phyloP scores from a whole-genome alignment of 1,140 invertebrate species.

The Anastrepha ludens region DNA sequence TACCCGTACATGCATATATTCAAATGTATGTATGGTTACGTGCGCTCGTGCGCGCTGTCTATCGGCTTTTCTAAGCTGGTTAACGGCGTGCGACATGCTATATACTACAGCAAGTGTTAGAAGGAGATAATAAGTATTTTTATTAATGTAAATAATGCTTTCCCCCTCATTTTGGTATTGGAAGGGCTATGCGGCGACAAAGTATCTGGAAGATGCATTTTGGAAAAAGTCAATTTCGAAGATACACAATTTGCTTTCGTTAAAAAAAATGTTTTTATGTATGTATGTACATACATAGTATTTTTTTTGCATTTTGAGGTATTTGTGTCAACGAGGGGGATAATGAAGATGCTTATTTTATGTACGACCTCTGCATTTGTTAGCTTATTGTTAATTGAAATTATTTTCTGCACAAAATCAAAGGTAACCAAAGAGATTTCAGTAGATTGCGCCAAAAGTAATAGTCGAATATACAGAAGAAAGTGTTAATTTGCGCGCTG shows the following conservation, averaged over 20 bases:
- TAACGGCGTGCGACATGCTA: background rate
- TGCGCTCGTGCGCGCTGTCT: conserved; percentile 28
- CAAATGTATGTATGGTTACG: background rate
- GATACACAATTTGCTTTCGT: conserved; percentile 8
- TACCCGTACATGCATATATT: background rate
- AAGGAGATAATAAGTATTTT: conserved; percentile 14
- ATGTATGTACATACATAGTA: background rate
- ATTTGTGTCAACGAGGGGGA: background rate
- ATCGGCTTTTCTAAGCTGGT: conserved; percentile 17
- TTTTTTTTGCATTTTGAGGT: background rate
- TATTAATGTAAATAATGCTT: background rate
- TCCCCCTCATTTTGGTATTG: background rate
- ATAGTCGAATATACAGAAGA: too few species aligned
- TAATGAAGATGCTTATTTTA: background rate
- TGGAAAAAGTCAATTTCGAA: conserved; percentile 29
- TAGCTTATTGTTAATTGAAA: too few species aligned
- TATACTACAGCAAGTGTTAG: conserved; percentile 4
- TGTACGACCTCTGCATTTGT: too few species aligned
- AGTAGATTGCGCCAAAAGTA: background rate
- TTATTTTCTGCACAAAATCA: too few species aligned
- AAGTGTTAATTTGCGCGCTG: too few species aligned
- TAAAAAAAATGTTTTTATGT: background rate
- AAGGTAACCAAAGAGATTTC: too few species aligned
- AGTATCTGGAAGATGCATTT: conserved; percentile 42
- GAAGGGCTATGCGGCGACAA: background rate